These are phyloP conservation scores for Mythimna pallens DNA, from an alignment of 2,888 invertebrate species.

Conservation along the genomic window DNA sequence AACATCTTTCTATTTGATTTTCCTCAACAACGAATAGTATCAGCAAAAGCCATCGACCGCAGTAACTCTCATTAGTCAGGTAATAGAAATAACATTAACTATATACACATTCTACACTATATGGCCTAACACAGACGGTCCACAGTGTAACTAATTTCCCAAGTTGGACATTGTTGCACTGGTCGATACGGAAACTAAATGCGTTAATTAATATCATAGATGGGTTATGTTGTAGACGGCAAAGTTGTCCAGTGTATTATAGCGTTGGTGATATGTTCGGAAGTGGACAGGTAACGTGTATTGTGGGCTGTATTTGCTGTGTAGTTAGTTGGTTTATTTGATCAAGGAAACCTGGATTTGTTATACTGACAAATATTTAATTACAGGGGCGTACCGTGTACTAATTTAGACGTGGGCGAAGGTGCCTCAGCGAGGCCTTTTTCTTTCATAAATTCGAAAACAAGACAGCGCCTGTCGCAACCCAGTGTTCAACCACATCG, in stretches of 20 bases:
- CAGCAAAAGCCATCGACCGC: background rate
- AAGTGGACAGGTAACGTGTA: slow-evolving; percentile 7
- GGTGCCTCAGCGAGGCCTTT: too few relatives aligned
- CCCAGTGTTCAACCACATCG: too few relatives aligned
- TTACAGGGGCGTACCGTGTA: too few relatives aligned
- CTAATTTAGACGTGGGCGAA: too few relatives aligned
- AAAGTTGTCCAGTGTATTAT: slow-evolving; percentile 46
- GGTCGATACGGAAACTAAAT: slow-evolving; percentile 62
- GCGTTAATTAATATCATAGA: slow-evolving; percentile 65
- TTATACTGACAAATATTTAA: too few relatives aligned
- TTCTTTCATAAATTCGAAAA: too few relatives aligned
- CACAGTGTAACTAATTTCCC: slow-evolving; percentile 66
- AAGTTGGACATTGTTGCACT: slow-evolving; percentile 65
- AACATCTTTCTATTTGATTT: background rate
- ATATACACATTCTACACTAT: slow-evolving; percentile 21
- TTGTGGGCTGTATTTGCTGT: slow-evolving; percentile 6
- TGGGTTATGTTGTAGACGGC: slow-evolving; percentile 38
- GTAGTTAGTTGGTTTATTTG: slow-evolving; percentile 14
- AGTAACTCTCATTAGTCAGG: slow-evolving; percentile 2
- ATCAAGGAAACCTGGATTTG: slow-evolving; percentile 1
- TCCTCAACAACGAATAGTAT: background rate
- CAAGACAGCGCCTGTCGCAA: too few relatives aligned
- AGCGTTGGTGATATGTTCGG: slow-evolving; percentile 26
- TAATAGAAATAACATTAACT: slow-evolving; percentile 40
- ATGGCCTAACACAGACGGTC: slow-evolving; percentile 40